Base-by-base conservation (phyloP, 1,140 invertebrate genomes). In the Brachionus angularis region DNA sequence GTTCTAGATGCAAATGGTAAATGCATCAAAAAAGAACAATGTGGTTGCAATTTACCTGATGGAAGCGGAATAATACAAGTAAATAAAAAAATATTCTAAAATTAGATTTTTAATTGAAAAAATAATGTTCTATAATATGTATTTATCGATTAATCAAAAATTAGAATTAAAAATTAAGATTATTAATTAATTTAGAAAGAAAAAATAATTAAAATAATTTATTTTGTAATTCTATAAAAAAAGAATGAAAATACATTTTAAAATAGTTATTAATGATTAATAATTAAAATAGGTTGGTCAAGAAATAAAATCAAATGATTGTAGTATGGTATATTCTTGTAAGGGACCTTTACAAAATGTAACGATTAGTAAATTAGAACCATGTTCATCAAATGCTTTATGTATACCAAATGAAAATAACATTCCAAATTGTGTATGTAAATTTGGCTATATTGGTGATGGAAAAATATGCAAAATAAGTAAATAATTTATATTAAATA, bases 11-110 rank as follows among this genome's bases (percentile, higher is more conserved):
- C 10, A 25, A 50, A 53, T 21, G 67, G 67, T 14, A 23, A 12
- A 29, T 70, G 67, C 52, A 31, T 70, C 2, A 33, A 25, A 31
- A 8, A 21, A 23, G 67, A 70, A 36, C 1, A 31, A n/a, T 70
- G 67, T 44, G 46, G 67, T 12, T 67, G 62, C 47, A 18, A n/a
- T n/a, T 36, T 67, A 34, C 62, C 62, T 12, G 62, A 67, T 34
- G 42, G 33, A 18, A 27, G 39, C 3, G 62, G 62, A 46, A n/a
- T 36, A n/a, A 23, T 67, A 21, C 27, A 31, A 1, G 53, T 58
- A 53, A 53, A 5, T n/a, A n/a, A n/a, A n/a, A n/a, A n/a, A n/a
- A n/a, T n/a, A n/a, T n/a, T n/a, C n/a, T n/a, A n/a, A n/a, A n/a
- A n/a, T n/a, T n/a, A n/a, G n/a, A n/a, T n/a, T n/a, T n/a, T n/a